A percentile compares a stretch with the other conserved stretches of the same genome.
These are phyloP conservation scores for Lithosia quadra DNA, from an alignment of 2,888 invertebrate genomes.

Conservation along the genomic window DNA sequence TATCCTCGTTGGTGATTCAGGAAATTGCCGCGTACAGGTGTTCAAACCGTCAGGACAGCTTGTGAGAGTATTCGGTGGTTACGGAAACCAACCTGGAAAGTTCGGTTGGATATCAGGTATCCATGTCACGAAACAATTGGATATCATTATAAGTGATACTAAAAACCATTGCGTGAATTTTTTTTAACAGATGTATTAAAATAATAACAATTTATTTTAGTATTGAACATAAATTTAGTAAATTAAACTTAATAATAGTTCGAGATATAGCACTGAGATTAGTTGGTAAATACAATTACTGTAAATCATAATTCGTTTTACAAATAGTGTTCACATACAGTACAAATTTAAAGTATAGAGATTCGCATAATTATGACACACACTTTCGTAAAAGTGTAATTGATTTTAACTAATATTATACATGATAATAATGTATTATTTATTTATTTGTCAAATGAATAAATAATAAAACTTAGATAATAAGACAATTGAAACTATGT, in stretches of 20 bases:
- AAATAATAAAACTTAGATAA: constrained; percentile 7
- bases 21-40: constrained; percentile 92
- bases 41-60: constrained; percentile 91
- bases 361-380: constrained; percentile 44
- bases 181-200: constrained; percentile 66
- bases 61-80: constrained; percentile 88
- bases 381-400: constrained; percentile 24
- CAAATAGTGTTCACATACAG: constrained; percentile 12
- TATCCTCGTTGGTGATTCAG: constrained; percentile 92
- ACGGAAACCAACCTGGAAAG: constrained; percentile 79
- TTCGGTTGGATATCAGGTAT: constrained; percentile 91
- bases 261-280: constrained; percentile 63
- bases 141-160: constrained; percentile 88
- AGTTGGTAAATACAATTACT: constrained; percentile 46
- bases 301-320: constrained; percentile 25
- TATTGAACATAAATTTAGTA: constrained; percentile 60
- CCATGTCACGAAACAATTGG: constrained; percentile 86
- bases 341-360: constrained; percentile 40
- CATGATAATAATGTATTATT: neutral
- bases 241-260: constrained; percentile 40
- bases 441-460: constrained; percentile 4
- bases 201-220: constrained; percentile 70
- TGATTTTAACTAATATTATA: neutral
- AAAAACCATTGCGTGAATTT: constrained; percentile 84
- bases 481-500: neutral